Conservation (phyloP, 2,797 vertebrate species). For the Macropodus opercularis region DNA sequence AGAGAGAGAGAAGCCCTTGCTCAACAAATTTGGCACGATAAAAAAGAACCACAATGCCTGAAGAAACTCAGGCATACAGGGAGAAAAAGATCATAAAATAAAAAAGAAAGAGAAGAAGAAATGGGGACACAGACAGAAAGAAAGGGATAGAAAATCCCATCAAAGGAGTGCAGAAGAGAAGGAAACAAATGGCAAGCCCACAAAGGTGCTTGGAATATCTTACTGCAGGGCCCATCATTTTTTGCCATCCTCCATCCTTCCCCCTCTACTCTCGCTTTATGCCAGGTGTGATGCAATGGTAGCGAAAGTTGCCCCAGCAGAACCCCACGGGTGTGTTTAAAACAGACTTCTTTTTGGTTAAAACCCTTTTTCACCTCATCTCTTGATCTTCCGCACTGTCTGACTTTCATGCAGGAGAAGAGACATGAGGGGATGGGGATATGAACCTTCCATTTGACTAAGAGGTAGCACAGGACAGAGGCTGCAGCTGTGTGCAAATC, state of each 20-base stretch:
- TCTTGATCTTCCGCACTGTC: slow-evolving; percentile 54
- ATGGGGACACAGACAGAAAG: slow-evolving; percentile 35
- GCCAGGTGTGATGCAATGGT: slow-evolving; percentile 79
- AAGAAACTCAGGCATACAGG: slow-evolving; percentile 48
- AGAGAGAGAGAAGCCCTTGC: slow-evolving; percentile 35
- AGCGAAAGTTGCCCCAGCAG: slow-evolving; percentile 74
- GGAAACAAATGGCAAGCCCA: slow-evolving; percentile 65
- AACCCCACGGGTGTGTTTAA: slow-evolving; percentile 67
- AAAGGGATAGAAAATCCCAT: slow-evolving; percentile 61
- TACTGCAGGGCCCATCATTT: slow-evolving; percentile 50
- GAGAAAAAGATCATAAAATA: slow-evolving; percentile 47
- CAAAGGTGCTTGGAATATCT: slow-evolving; percentile 70
- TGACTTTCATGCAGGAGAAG: slow-evolving; percentile 36
- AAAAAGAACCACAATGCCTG: slow-evolving; percentile 63
- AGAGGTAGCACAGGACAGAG: slow-evolving; percentile 24
- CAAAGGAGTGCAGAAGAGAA: slow-evolving; percentile 57
- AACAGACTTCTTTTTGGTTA: slow-evolving; percentile 41
- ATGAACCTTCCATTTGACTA: slow-evolving; percentile 30
- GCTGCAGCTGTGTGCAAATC: slow-evolving; percentile 34
- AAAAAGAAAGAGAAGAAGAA: slow-evolving; percentile 40
- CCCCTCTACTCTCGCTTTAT: slow-evolving; percentile 56
- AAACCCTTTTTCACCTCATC: slow-evolving; percentile 45
- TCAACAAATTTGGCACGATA: slow-evolving; percentile 63
- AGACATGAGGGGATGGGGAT: slow-evolving; percentile 37
- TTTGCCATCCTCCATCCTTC: slow-evolving; percentile 48